These are phyloP conservation scores for Cnemophilus loriae DNA, from an alignment of 2,113 vertebrate species.

Conservation along the genomic window DNA sequence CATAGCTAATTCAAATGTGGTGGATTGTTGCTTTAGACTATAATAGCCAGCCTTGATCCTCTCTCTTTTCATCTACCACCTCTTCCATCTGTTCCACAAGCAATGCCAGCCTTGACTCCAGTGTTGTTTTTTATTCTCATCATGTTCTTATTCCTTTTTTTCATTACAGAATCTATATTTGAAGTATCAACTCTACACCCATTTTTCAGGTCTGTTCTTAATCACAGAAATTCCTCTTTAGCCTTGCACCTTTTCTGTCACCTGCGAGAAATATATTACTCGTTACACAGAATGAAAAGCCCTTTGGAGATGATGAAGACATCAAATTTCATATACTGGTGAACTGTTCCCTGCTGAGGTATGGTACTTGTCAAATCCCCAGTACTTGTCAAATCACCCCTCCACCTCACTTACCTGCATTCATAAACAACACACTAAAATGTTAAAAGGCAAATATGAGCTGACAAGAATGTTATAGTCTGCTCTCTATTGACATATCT, in stretches of 20 bases:
- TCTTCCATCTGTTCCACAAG: conserved; percentile 19
- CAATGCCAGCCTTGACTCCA: conserved; percentile 18
- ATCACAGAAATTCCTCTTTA: background rate
- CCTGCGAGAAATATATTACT: background rate
- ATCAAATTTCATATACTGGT: background rate
- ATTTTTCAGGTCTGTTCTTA: background rate
- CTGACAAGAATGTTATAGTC: background rate
- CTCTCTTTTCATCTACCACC: background rate
- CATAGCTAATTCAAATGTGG: background rate
- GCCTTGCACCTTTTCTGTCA: background rate
- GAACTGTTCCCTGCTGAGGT: background rate
- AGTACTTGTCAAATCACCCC: background rate
- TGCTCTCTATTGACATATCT: background rate
- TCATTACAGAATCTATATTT: background rate
- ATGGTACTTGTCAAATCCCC: background rate
- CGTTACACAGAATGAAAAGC: background rate
- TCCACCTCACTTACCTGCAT: background rate
- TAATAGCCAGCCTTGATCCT: background rate
- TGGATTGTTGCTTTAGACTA: background rate
- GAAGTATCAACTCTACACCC: background rate
- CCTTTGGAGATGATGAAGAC: background rate
- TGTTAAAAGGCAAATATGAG: background rate
- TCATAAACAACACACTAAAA: background rate
- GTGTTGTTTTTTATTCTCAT: background rate
- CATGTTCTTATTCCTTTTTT: background rate